phyloP scores from a whole-genome alignment of 2,888 invertebrate genomes.

The Himalopsyche kuldschensis region DNA sequence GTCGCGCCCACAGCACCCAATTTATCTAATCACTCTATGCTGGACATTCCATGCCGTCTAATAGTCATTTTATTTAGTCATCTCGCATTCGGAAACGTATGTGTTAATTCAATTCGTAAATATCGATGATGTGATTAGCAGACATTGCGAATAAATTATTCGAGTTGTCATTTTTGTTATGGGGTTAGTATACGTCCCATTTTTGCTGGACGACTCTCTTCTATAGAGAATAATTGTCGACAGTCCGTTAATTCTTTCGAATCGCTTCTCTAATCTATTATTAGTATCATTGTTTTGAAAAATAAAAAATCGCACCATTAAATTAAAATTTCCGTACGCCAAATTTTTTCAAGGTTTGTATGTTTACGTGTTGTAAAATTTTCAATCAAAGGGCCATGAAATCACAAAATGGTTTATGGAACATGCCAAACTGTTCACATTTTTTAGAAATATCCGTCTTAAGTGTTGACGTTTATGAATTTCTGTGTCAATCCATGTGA shows the following conservation, averaged over 20 bases:
- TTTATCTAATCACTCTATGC: neutral
- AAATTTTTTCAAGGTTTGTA: neutral
- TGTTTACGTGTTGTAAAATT: neutral
- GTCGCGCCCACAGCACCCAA: constrained; percentile 14
- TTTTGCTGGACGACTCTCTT: neutral
- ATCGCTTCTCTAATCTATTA: neutral
- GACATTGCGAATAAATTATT: neutral
- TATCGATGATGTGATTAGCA: neutral
- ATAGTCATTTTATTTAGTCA: neutral
- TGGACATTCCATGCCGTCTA: neutral
- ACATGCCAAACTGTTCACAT: neutral
- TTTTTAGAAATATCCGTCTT: neutral
- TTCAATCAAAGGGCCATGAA: neutral
- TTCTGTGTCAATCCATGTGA: no score
- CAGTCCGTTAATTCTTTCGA: neutral
- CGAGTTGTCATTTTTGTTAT: neutral
- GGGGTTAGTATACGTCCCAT: neutral
- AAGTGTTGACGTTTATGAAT: no score
- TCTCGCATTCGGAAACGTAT: neutral
- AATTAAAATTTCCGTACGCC: neutral
- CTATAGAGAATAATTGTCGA: neutral
- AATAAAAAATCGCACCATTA: neutral
- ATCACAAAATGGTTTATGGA: neutral
- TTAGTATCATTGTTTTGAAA: neutral
- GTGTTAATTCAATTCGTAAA: neutral